phyloP scores from a whole-genome alignment of 2,797 vertebrate genomes.

The Manis javanica region DNA sequence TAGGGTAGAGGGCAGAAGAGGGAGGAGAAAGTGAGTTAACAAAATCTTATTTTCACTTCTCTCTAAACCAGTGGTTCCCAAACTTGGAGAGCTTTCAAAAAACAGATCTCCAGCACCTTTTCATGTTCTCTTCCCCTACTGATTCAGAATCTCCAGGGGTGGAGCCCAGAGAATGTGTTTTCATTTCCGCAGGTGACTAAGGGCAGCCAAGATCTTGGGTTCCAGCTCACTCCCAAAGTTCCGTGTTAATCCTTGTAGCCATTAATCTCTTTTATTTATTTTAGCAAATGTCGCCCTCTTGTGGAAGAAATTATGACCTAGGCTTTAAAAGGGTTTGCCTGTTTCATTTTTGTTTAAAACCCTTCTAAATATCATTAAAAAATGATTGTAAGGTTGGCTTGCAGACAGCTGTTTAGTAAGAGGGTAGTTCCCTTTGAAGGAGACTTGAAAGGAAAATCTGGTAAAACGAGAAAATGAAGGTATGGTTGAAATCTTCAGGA shows the following conservation, averaged over 20 bases:
- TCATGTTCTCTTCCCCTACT: not conserved
- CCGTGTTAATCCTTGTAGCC: not conserved
- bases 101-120: not conserved
- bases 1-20: not conserved
- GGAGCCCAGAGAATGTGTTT: slow-evolving; percentile 33
- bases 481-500: not conserved
- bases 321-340: not conserved
- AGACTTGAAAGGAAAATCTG: slow-evolving; percentile 30
- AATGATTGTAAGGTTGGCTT: not conserved
- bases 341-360: not conserved
- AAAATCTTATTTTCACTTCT: slow-evolving; percentile 60
- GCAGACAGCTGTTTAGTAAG: not conserved
- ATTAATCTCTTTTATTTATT: slow-evolving; percentile 27
- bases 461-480: slow-evolving; percentile 32
- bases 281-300: slow-evolving; percentile 71
- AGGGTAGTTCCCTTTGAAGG: not conserved
- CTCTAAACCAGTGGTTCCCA: not conserved
- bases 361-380: slow-evolving; percentile 8
- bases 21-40: not conserved
- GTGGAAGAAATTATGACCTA: slow-evolving; percentile 13
- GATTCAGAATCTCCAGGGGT: not conserved
- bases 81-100: slow-evolving; percentile 8
- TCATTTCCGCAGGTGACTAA: not conserved
- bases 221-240: not conserved
- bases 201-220: not conserved